Percentiles rank a stretch among this genome's conserved stretches.
Evolutionary conservation across 2,888 invertebrate species (phyloP).

Genomic region (Litoditis marina): DNA sequence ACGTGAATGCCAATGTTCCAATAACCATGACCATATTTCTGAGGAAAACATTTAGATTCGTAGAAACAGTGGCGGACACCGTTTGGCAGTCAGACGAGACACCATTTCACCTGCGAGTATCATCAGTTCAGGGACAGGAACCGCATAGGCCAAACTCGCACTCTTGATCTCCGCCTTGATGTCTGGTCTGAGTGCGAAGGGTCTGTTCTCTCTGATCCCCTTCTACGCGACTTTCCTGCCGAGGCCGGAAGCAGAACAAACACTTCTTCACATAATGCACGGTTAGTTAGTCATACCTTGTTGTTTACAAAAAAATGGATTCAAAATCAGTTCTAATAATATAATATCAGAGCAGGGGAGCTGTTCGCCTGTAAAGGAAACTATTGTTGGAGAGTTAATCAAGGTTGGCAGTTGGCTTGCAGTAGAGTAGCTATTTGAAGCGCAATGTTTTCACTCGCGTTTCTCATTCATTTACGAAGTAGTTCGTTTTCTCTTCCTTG

Average conservation of each 20-base stretch:
- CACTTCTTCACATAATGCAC: slow-evolving; percentile 12
- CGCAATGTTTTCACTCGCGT: no score
- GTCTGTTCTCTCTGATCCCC: slow-evolving; percentile 5
- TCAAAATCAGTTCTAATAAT: no score
- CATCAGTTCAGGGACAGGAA: no score
- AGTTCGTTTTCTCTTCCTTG: no score
- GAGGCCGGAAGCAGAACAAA: slow-evolving; percentile 4
- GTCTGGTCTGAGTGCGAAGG: neutral
- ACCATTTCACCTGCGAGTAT: slow-evolving; percentile 63
- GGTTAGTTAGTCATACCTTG: neutral
- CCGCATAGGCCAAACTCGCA: no score
- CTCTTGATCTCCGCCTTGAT: slow-evolving; percentile 6
- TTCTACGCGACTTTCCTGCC: slow-evolving; percentile 15
- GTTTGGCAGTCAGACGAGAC: slow-evolving; percentile 64
- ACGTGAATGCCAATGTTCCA: slow-evolving; percentile 63
- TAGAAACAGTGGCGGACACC: slow-evolving; percentile 62
- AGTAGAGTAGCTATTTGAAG: no score
- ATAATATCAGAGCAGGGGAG: no score
- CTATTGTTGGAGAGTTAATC: no score
- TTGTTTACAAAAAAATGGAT: no score
- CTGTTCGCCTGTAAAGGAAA: no score
- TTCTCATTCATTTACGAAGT: no score
- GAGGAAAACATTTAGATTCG: slow-evolving; percentile 63
- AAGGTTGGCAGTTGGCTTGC: no score
- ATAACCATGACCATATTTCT: slow-evolving; percentile 62